Evolutionary conservation across 2,797 vertebrate species (phyloP), one percentile per base, ranked within the genome.

Genomic region (Sebastes cheni): DNA sequence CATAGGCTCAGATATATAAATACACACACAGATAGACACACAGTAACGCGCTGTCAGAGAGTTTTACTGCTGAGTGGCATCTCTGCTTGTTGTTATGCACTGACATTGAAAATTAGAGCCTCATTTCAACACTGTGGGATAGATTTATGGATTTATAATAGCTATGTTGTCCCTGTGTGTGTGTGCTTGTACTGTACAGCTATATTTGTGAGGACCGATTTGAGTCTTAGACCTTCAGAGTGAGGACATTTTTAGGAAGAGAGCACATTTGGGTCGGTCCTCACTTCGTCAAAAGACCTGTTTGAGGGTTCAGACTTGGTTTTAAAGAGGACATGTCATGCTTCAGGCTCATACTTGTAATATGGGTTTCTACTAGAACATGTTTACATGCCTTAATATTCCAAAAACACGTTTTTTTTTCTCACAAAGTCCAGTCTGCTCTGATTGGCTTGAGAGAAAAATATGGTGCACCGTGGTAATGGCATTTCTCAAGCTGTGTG

Each of bases 121-220:
- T 70, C 4, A 4, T 72, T 59, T 62, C 27, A 2, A 9, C 22
- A 25, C 25, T 52, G 67, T 54, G 16, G 36, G 56, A 39, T 3
- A 67, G 32, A 72, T 61, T 69, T 10, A 72, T 82, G 71, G 62
- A 56, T 83, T 80, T 75, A 50, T 79, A 65, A 36, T 42, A 20
- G 58, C 34, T 20, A 3, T 1, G n/a, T 10, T 75, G 54, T 54
- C 4, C 13, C 27, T 50, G n/a, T 72, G 61, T 72, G 55, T 58
- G 56, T 39, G 58, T 71, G 32, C 20, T 62, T 46, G 42, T 46
- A 18, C 7, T 34, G 30, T 14, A 2, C 20, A 34, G n/a, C 30
- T 62, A 62, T 62, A 32, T 36, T 62, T 34, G 60, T 34, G 30
- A 34, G 30, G 30, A 46, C 42, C 42, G 16, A 46, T 46, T 18